phyloP scores from a whole-genome alignment of 2,888 invertebrate species.

The Margaritifera margaritifera region DNA sequence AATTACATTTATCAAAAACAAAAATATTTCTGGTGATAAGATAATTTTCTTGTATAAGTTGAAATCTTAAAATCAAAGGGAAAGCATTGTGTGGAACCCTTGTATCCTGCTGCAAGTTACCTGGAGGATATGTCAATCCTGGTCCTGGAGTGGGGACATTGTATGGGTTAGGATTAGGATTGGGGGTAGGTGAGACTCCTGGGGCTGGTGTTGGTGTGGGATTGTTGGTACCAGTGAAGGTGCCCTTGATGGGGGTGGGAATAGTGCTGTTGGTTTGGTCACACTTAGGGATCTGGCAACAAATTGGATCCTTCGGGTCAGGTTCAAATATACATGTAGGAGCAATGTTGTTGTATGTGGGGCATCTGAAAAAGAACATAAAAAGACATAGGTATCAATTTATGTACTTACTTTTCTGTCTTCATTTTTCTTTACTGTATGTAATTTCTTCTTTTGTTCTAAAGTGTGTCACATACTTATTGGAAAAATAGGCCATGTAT shows the following conservation, averaged over 20 bases:
- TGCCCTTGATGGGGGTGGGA: conserved; percentile 29
- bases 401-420: not conserved
- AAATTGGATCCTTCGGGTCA: conserved; percentile 55
- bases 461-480: too few species aligned
- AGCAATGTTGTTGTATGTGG: conserved; percentile 40
- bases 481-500: too few species aligned
- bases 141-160: conserved; percentile 18
- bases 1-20: too few species aligned
- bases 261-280: conserved; percentile 25
- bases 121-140: conserved; percentile 22
- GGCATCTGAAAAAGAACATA: conserved; percentile 39
- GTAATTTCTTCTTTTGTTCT: too few species aligned
- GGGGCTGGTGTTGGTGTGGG: conserved; percentile 27
- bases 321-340: conserved; percentile 53
- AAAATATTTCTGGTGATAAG: too few species aligned
- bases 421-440: too few species aligned
- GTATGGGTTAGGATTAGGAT: conserved; percentile 11
- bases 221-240: conserved; percentile 39
- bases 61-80: too few species aligned
- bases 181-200: conserved; percentile 22
- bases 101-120: not conserved
- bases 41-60: too few species aligned
- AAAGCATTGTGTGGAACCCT: too few species aligned
- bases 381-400: not conserved
- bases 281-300: conserved; percentile 56